Evolutionary conservation across 2,113 vertebrate genomes (phyloP).

Genomic region (Cygnus buccinator): DNA sequence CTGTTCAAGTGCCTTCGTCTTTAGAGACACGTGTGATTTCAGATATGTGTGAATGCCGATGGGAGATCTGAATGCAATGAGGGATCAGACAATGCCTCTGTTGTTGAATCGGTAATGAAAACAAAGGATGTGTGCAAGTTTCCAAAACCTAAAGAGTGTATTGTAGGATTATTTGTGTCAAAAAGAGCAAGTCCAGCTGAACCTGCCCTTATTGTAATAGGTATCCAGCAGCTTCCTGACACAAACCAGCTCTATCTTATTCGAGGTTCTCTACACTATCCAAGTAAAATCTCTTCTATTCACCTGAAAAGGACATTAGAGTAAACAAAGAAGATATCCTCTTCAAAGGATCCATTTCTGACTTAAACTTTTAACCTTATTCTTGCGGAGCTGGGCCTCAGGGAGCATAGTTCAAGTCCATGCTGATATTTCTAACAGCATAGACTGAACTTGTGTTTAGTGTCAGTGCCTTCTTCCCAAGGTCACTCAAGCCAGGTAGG

Average conservation of each 20-base stretch:
- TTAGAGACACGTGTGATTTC: background rate
- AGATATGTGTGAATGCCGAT: background rate
- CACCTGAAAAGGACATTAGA: background rate
- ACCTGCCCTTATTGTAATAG: background rate
- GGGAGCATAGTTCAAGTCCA: background rate
- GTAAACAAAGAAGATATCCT: background rate
- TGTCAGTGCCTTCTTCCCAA: background rate
- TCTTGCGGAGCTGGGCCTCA: background rate
- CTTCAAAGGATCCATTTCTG: background rate
- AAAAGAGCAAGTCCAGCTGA: background rate
- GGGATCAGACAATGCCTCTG: background rate
- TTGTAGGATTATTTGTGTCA: background rate
- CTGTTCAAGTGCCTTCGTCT: background rate
- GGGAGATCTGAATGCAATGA: background rate
- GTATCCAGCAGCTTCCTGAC: background rate
- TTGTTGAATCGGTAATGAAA: background rate
- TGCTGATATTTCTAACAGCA: accelerated
- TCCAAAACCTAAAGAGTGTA: background rate
- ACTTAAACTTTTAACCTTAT: background rate
- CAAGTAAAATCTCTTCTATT: background rate
- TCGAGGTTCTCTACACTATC: background rate
- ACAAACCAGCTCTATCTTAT: accelerated
- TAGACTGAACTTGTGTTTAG: accelerated
- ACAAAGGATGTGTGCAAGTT: accelerated
- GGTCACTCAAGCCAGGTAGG: background rate